phyloP scores from a whole-genome alignment of 2,888 invertebrate genomes.

The Sphecodes monilicornis region DNA sequence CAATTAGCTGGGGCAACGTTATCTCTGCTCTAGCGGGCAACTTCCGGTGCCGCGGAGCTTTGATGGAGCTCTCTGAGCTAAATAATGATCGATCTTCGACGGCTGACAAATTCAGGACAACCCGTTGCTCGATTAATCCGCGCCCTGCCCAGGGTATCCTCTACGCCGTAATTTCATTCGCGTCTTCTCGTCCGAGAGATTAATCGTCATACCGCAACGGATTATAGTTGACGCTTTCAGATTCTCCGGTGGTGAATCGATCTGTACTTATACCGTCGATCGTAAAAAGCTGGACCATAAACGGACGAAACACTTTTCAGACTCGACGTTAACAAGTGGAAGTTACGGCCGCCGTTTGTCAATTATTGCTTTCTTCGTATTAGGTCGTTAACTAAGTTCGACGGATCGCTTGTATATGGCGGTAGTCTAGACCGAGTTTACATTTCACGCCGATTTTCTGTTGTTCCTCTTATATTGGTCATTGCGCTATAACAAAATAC shows the following conservation, averaged over 20 bases:
- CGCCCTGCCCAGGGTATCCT: neutral
- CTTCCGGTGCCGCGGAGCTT: slow-evolving; percentile 12
- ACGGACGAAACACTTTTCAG: neutral
- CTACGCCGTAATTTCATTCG: slow-evolving; percentile 32
- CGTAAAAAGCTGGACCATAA: neutral
- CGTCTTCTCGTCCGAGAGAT: slow-evolving; percentile 32
- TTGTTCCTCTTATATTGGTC: too few species aligned
- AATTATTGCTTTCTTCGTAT: neutral
- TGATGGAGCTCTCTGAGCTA: slow-evolving; percentile 34
- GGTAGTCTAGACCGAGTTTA: too few species aligned
- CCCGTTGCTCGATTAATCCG: slow-evolving; percentile 30
- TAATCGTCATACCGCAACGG: slow-evolving; percentile 16
- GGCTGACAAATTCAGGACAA: slow-evolving; percentile 31
- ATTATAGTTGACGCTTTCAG: slow-evolving; percentile 8
- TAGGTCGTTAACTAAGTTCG: too few species aligned
- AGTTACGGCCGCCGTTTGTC: neutral
- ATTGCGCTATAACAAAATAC: too few species aligned
- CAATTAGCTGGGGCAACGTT: slow-evolving; percentile 38
- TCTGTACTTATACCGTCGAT: too few species aligned
- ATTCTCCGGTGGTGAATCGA: neutral
- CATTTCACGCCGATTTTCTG: too few species aligned
- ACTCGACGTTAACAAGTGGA: neutral
- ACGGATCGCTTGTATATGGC: too few species aligned
- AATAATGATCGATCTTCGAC: slow-evolving; percentile 44
- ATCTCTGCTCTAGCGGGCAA: slow-evolving; percentile 5